Percentiles rank a stretch among this genome's conserved stretches.
phyloP scores from a whole-genome alignment of 2,888 invertebrate genomes.

The Hoplodrina blanda region DNA sequence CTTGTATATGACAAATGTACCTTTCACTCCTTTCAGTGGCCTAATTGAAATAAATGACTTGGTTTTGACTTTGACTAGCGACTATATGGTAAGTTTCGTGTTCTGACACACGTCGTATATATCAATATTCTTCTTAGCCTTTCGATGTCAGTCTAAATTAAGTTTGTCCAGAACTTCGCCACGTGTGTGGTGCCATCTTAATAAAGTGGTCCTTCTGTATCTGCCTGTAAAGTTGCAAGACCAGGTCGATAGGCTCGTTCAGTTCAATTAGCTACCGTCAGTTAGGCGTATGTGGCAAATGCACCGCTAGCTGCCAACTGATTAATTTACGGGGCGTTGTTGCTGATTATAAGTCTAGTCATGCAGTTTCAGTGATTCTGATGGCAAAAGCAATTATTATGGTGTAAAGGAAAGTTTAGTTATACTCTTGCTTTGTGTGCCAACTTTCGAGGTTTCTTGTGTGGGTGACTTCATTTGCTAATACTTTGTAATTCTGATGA shows the following conservation, averaged over 20 bases:
- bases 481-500: slow-evolving; percentile 7
- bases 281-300: slow-evolving; percentile 58
- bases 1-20: no score
- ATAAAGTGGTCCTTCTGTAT: slow-evolving; percentile 21
- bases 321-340: slow-evolving; percentile 68
- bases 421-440: background rate
- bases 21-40: no score
- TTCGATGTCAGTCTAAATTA: no score
- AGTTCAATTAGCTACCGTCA: slow-evolving; percentile 59
- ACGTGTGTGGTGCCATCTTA: no score
- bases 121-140: no score
- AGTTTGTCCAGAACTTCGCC: no score
- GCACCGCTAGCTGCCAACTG: slow-evolving; percentile 60
- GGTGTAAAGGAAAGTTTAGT: slow-evolving; percentile 12
- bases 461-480: slow-evolving; percentile 1
- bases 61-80: no score
- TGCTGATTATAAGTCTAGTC: slow-evolving; percentile 58
- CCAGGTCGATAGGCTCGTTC: slow-evolving; percentile 53
- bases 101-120: no score
- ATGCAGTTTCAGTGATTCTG: slow-evolving; percentile 17
- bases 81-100: no score
- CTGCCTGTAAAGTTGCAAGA: background rate
- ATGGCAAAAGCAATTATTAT: slow-evolving; percentile 28
- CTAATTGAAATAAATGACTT: no score
- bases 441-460: slow-evolving; percentile 25